phyloP scores from a whole-genome alignment of 2,797 vertebrate genomes.

The Rhadinocentrus ornatus region DNA sequence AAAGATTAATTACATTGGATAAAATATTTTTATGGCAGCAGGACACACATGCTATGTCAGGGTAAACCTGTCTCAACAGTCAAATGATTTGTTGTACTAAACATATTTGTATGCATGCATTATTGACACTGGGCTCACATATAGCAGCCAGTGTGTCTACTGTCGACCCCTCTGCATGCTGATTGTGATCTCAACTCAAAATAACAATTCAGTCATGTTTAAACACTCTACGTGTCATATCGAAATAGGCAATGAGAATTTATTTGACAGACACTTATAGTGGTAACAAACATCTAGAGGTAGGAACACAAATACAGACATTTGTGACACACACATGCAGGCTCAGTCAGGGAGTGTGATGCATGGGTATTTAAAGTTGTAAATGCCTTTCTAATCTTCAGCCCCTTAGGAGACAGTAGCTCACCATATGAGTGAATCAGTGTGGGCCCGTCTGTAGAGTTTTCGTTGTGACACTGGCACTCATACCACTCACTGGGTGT shows the following conservation, averaged over 20 bases:
- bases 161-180: conserved; percentile 60
- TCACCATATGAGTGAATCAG: conserved; percentile 73
- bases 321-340: conserved; percentile 36
- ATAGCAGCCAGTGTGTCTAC: conserved; percentile 57
- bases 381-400: conserved; percentile 77
- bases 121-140: conserved; percentile 68
- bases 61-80: conserved; percentile 48
- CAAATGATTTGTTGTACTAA: conserved; percentile 67
- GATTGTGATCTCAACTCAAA: conserved; percentile 75
- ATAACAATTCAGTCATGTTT: conserved; percentile 73
- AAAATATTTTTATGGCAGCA: conserved; percentile 57
- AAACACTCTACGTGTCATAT: conserved; percentile 70
- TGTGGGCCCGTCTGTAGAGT: conserved; percentile 78
- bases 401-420: conserved; percentile 75
- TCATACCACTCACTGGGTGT: conserved; percentile 82
- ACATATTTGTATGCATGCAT: conserved; percentile 74
- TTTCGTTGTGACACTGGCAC: conserved; percentile 77
- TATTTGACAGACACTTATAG: conserved; percentile 69
- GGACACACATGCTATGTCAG: conserved; percentile 39
- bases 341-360: conserved; percentile 48
- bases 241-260: conserved; percentile 46
- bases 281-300: conserved; percentile 35
- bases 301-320: conserved; percentile 51
- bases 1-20: conserved; percentile 59
- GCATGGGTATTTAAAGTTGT: conserved; percentile 74